Evolutionary conservation across 2,797 vertebrate genomes (phyloP), one percentile per base, ranked within the genome.

Genomic region (Acipenser ruthenus): DNA sequence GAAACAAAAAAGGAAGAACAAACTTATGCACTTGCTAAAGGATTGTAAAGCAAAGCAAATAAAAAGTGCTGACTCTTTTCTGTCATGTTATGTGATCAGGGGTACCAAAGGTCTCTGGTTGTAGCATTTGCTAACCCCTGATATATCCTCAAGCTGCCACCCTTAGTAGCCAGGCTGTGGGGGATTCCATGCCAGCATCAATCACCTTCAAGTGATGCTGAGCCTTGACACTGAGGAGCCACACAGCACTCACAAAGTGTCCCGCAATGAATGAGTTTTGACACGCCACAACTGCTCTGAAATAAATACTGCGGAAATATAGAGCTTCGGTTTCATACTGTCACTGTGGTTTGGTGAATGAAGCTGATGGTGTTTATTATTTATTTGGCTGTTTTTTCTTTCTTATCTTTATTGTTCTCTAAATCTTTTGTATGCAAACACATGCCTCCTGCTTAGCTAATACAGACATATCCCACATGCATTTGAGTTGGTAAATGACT

Each of bases 181-280:
- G 80, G 83, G 82, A 87, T 85, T 82, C 70, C 79, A 82, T 78
- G 84, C 80, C 80, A 81, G 85, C 89, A 91, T 86, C 82, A 82
- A 78, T 90, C 86, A 87, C 86, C 75, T 83, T 78, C 79, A 88
- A 86, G 73, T 80, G 80, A 82, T 85, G 79, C 77, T 81, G 80
- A 85, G 74, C 81, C 79, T 75, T 77, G 80, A 84, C 87, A 84
- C 84, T 79, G 71, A 66, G 15, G 67, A 82, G 82, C 82, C 82
- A 86, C 82, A 77, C 76, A 77, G 73, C 75, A 85, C 76, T 80
- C 69, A 76, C 75, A 81, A 73, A 49, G 75, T 37, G 37, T 37
- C 37, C 73, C 74, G 81, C 79, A 76, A 73, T 70, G 77, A 86
- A 79, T 80, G 80, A 84, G 80, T 90, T 91, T 86, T 92, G 90